Evolutionary conservation across 2,113 vertebrate species (phyloP), one percentile per base, ranked within the genome.

Genomic region (Leptodactylus fuscus): DNA sequence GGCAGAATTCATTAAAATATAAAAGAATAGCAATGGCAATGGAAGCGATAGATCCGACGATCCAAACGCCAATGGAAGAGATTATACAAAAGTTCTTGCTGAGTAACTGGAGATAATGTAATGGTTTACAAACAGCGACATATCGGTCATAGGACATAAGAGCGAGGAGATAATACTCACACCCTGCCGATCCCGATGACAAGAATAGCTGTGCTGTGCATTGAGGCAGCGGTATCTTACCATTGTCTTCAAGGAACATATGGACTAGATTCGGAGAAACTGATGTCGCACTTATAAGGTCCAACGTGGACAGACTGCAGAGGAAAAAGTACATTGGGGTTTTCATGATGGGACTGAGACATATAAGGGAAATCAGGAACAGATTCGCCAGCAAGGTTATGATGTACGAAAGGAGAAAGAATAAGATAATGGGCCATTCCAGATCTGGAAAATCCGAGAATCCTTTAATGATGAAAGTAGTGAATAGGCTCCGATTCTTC

Each of bases 81-180:
- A 51, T 1, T 7, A 18, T 51, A 16, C 90, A 90, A 1, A 69
- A n/a, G 2, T n/a, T 32, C 2, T 34, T 9, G 0, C 70, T 87
- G 88, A 90, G 11, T 15, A 79, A 10, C 0, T 55, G n/a, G 0
- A 73, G 0, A 0, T 89, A 90, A 82, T 51, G 89, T 65, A 90
- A 81, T 0, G 90, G 88, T 1, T 44, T 15, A 12, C 90, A 89
- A 34, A 89, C 80, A 0, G 90, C 90, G 44, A 87, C 87, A 0
- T 60, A 83, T 3, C 88, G 88, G 69, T 78, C 49, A 53, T 53
- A 53, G 49, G 49, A 53, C 49, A 53, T 53, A 6, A 53, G 2
- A 20, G 49, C 20, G 49, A 53, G 49, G 49, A 53, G 2, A 53
- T 20, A 20, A 16, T 20, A 87, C 60, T 90, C 88, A 4, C 4